A percentile compares a stretch with the other conserved stretches of the same genome.
Conservation (phyloP, 2,888 invertebrate genomes). For the Acholoe squamosa region DNA sequence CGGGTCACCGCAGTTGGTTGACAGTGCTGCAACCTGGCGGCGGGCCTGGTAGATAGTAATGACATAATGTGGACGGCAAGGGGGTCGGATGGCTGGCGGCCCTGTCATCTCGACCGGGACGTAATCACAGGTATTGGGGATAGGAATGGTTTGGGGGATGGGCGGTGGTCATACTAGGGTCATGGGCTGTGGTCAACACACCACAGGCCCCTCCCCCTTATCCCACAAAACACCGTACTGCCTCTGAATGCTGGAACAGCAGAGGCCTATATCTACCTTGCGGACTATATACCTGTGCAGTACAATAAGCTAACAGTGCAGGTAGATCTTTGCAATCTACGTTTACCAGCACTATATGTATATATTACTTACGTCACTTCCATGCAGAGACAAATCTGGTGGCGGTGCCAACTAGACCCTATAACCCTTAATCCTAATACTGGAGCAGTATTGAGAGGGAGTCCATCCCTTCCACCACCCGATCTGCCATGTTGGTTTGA, state of each 20-base stretch:
- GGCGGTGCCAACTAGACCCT: too few species aligned
- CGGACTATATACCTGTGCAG: too few species aligned
- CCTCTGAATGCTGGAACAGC: too few species aligned
- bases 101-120: background rate
- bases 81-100: background rate
- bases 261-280: too few species aligned
- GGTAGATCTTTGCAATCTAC: too few species aligned
- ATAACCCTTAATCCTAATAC: too few species aligned
- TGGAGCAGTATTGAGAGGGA: too few species aligned
- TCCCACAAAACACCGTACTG: too few species aligned
- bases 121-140: conserved; percentile 44
- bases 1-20: background rate
- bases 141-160: background rate
- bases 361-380: too few species aligned
- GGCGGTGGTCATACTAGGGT: background rate
- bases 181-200: conserved; percentile 32
- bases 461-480: background rate
- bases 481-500: background rate
- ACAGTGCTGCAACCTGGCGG: conserved; percentile 35
- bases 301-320: too few species aligned
- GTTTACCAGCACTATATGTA: too few species aligned
- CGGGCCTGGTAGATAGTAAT: background rate
- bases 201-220: background rate
- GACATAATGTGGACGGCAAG: conserved; percentile 9
- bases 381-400: too few species aligned